A percentile compares a stretch with the other conserved stretches of the same genome.
phyloP scores from a whole-genome alignment of 2,888 invertebrate species.

The Parnassius glacialis region DNA sequence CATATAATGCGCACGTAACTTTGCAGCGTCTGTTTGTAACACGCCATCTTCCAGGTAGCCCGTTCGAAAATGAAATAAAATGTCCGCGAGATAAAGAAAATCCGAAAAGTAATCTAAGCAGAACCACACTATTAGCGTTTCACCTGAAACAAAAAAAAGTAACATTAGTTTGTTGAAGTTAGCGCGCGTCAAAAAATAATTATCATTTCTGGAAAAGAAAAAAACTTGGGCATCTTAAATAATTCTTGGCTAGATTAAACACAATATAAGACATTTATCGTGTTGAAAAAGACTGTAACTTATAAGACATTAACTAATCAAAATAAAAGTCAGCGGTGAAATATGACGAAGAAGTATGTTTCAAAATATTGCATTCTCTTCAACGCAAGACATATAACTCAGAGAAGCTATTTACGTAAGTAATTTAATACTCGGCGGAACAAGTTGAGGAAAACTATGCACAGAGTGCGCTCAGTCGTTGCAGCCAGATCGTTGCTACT shows the following conservation, averaged over 20 bases:
- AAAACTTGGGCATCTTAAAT: conserved; percentile 18
- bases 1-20: conserved; percentile 97
- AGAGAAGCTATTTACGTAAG: conserved; percentile 64
- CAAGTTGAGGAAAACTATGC: conserved; percentile 60
- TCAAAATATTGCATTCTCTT: conserved; percentile 54
- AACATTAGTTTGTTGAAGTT: conserved; percentile 13
- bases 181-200: conserved; percentile 19
- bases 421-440: conserved; percentile 60
- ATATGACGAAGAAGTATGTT: conserved; percentile 47
- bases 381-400: conserved; percentile 49
- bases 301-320: conserved; percentile 47
- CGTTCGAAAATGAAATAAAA: conserved; percentile 98
- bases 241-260: conserved; percentile 35
- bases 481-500: conserved; percentile 50
- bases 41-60: conserved; percentile 99
- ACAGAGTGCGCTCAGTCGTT: conserved; percentile 49
- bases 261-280: conserved; percentile 33
- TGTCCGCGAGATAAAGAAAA: conserved; percentile 97
- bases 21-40: conserved; percentile 95
- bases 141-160: conserved; percentile 80
- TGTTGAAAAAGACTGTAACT: too few relatives aligned
- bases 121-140: conserved; percentile 96
- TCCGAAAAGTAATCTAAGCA: conserved; percentile 98
- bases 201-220: neutral
- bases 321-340: conserved; percentile 44